Evolutionary conservation across 2,113 vertebrate species (phyloP), one percentile per base, ranked within the genome.

Genomic region (Tachysurus vachellii): DNA sequence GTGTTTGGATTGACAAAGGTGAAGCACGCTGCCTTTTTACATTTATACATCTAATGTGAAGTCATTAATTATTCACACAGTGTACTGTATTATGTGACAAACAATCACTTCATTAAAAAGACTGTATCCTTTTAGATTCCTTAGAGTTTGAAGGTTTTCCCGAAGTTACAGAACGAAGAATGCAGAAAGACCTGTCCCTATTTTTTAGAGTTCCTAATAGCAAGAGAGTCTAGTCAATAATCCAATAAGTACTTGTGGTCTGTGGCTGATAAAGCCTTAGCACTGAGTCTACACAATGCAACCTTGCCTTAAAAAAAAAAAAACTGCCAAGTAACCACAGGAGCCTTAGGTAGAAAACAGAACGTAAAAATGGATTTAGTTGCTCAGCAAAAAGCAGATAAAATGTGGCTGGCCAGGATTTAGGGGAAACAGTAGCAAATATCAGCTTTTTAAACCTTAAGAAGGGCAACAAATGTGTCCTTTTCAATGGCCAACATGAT

Each of bases 181-280:
- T 61, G 44, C 42, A 42, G 54, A 59, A 59, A 36, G 31, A 0
- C 21, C 54, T 57, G 31, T 61, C 31, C 42, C 31, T 61, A 36
- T 36, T 59, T 59, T 36, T 80, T 19, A 23, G 77, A 80, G 28
- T 81, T 26, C 79, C 79, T 42, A 44, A 80, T 42, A 81, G 56
- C 56, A 81, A 56, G 56, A 81, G 56, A 31, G 56, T 44, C 31
- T 26, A 42, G 56, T 81, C 79, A 44, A 81, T 81, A 81, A 61
- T 61, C 56, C 57, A 81, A 81, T 81, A 81, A 81, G 57, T 17
- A 81, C 57, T 80, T 80, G 79, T 80, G 79, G 79, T 80, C 79
- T 80, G 79, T 14, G 79, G 54, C 16, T 59, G 54, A 80, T 59
- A 59, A 80, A 59, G 28, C 9, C 54, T 61, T 61, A 61, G 57